Evolutionary conservation across 2,888 invertebrate genomes (phyloP).

Genomic region (Platycheirus rosarum): DNA sequence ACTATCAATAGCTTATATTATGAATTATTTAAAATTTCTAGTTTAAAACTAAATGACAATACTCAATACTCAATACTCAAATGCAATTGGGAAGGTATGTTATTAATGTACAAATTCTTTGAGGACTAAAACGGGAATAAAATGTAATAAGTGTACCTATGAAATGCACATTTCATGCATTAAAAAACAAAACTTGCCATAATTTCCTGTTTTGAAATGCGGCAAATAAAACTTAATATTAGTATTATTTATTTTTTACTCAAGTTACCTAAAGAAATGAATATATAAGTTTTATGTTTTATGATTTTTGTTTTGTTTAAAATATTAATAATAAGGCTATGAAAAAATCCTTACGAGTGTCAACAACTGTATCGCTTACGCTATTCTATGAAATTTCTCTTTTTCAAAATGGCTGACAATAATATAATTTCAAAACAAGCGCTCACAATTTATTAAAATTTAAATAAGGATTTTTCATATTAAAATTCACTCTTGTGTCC

Average conservation of each 20-base stretch:
- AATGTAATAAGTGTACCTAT: too few species aligned
- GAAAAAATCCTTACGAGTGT: constrained; percentile 18
- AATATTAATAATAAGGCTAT: constrained; percentile 11
- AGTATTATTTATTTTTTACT: constrained; percentile 11
- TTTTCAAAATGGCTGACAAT: too few species aligned
- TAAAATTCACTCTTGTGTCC: too few species aligned
- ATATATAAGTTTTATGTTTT: constrained; percentile 11
- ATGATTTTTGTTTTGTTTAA: constrained; percentile 3
- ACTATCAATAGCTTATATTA: constrained; percentile 25
- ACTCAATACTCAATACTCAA: constrained; percentile 19
- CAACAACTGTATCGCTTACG: constrained; percentile 13
- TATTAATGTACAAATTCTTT: constrained; percentile 30
- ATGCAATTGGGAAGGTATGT: constrained; percentile 28
- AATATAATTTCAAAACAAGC: too few species aligned
- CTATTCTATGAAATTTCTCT: too few species aligned
- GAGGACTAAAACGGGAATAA: too few species aligned
- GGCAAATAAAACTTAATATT: constrained; percentile 23
- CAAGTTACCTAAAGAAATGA: constrained; percentile 10
- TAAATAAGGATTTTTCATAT: too few species aligned
- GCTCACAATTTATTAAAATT: too few species aligned
- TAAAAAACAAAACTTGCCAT: constrained; percentile 22
- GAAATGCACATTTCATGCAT: too few species aligned
- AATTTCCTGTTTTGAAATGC: constrained; percentile 29
- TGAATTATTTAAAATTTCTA: constrained; percentile 24
- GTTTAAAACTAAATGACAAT: constrained; percentile 25